A percentile compares a stretch with the other conserved stretches of the same genome.
Conservation (phyloP, 2,113 vertebrate genomes). For the Rhinichthys klamathensis region DNA sequence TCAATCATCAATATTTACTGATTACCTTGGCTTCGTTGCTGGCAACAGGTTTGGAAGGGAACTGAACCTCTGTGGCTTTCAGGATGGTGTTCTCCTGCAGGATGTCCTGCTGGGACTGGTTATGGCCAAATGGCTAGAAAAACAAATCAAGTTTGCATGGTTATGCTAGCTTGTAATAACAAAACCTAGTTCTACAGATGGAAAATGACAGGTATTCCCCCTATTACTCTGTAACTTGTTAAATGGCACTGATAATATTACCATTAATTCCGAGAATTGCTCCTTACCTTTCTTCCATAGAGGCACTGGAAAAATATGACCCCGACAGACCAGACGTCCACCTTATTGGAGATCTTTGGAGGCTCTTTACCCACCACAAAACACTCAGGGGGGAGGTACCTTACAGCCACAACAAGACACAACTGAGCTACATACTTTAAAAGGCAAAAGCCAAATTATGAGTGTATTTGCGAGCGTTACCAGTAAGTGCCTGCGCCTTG, state of each 20-base stretch:
- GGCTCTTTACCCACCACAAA: conserved; percentile 99
- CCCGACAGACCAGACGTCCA: conserved; percentile 98
- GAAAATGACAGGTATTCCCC: neutral
- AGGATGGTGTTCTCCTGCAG: conserved; percentile 99
- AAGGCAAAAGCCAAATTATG: neutral
- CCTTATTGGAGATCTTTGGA: conserved; percentile 99
- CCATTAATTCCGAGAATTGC: neutral
- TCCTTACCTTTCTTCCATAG: conserved; percentile 94
- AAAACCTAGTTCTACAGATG: neutral
- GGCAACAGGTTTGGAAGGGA: conserved; percentile 96
- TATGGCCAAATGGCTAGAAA: conserved; percentile 96
- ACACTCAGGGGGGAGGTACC: conserved; percentile 98
- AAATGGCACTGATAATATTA: neutral
- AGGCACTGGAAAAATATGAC: conserved; percentile 99
- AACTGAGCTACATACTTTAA: neutral
- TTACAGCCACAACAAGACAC: conserved; percentile 57
- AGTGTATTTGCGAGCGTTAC: conserved; percentile 70
- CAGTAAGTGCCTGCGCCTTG: conserved; percentile 99
- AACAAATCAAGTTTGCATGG: conserved; percentile 10
- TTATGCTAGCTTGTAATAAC: neutral
- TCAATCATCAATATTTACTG: neutral
- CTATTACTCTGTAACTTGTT: neutral
- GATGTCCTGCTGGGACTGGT: conserved; percentile 99
- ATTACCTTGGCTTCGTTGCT: conserved; percentile 98
- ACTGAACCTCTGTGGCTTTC: conserved; percentile 98